Evolutionary conservation across 2,113 vertebrate species (phyloP), one percentile per base, ranked within the genome.

Genomic region (Catagonus wagneri): DNA sequence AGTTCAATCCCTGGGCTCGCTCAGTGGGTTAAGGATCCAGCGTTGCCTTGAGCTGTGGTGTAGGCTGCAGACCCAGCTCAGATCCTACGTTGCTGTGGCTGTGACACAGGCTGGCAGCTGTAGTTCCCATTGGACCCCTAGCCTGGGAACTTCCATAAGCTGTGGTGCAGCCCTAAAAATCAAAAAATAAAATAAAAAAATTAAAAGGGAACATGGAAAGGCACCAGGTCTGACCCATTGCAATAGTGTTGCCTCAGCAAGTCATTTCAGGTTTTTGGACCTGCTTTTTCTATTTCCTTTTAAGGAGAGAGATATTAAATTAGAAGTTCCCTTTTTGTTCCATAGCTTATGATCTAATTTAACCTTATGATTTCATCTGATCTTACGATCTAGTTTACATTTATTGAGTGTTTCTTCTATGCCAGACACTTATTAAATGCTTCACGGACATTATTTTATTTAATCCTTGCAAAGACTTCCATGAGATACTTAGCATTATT

Each of bases 351-450:
- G 44, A 54, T 36, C 83, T 89, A 78, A 94, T 79, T 68, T 79
- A 93, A 95, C 44, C 44, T 44, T 4, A 44, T 44, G 44, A 44
- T 44, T 44, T 44, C 4, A 44, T 44, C 44, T 44, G 44, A 44
- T 44, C 5, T 44, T 44, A 44, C 8, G 44, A 44, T 44, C 44
- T 78, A 89, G 44, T 58, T 97, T 85, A 39, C 17, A 20, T 92
- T 95, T 89, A 84, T 34, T 56, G 83, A 92, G 17, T 68, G 11
- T 92, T 93, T 76, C 34, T 83, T 92, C 91, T 76, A 44, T 83
- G 5, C 34, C 44, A 83, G 52, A 29, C 15, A 83, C 50, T 83
- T 78, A 61, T 61, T 11, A 78, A 92, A 44, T 52, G 25, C 29
- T 89, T 86, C 63, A 7, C 32, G 12, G 29, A 29, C 12, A 25